Base-by-base conservation (phyloP, 2,113 vertebrate genomes). In the Melozone crissalis region DNA sequence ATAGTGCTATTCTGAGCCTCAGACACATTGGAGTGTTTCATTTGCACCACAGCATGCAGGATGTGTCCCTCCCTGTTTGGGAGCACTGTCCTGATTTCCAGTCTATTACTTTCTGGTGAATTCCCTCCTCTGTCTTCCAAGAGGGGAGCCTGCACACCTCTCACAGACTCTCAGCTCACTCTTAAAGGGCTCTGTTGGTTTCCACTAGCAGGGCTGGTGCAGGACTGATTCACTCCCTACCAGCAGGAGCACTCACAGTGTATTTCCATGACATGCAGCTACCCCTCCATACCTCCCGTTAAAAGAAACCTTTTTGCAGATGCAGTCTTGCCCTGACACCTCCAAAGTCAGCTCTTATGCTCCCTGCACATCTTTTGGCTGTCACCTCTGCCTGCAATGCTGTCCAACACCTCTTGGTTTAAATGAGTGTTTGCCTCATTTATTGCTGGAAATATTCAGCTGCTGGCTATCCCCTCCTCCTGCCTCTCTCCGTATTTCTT, bases 1-100 rank as follows among this genome's bases (percentile, higher is more conserved):
- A 71, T 61, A 41, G 65, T 91, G 66, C 58, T 95, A 77, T 93
- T 96, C 62, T 67, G 79, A 94, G 84, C 46, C 55, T 94, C 65
- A 27, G 55, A 71, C 84, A 93, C 62, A 37, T 35, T 86, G 76
- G 43, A 94, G 26, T 28, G 67, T 91, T 94, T 84, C 47, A 49
- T 75, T 80, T 82, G 87, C 78, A 61, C 44, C 35, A 18, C 35
- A 78, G 47, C 22, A 47, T 62, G 77, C 43, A 67, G 46, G 49
- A 80, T 83, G 54, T 65, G 27, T 89, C 65, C 59, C 39, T 91
- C 73, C 47, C 54, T 63, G 14, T 80, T 89, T 76, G 78, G 75
- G 80, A 84, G 31, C 69, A 73, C 58, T 26, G 71, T 68, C 63
- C 71, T 10, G 1, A 51, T 87, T 92, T 68, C 76, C 52, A 86